A percentile compares a stretch with the other conserved stretches of the same genome.
Evolutionary conservation across 1,140 invertebrate species (phyloP).

Genomic region (Charaxes varanes): DNA sequence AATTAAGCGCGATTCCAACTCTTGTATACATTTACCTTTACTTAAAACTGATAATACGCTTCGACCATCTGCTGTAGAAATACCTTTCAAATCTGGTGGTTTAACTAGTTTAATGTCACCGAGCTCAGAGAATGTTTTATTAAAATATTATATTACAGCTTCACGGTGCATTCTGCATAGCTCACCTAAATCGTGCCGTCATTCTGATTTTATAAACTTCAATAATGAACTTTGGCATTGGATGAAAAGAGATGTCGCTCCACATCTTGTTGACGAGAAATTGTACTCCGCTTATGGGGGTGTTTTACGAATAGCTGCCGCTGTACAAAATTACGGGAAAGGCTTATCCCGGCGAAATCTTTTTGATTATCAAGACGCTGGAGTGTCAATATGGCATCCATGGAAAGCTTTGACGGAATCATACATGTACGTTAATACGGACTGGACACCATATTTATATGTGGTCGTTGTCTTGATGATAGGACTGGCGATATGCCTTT

Average conservation of each 20-base stretch:
- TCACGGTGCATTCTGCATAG: conserved; percentile 51
- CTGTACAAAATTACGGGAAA: conserved; percentile 70
- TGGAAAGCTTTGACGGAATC: conserved; percentile 39
- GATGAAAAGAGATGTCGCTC: conserved; percentile 74
- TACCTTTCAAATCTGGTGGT: conserved; percentile 67
- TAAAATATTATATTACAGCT: conserved; percentile 75
- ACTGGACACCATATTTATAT: conserved; percentile 42
- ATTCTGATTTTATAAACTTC: conserved; percentile 67
- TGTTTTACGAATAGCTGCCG: conserved; percentile 73
- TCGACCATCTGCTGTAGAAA: conserved; percentile 60
- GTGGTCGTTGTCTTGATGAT: conserved; percentile 32
- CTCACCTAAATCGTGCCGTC: conserved; percentile 70
- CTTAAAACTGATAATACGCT: conserved; percentile 43
- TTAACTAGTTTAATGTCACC: conserved; percentile 73
- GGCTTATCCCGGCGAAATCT: conserved; percentile 48
- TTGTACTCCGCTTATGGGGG: conserved; percentile 78
- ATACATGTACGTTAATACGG: conserved; percentile 36
- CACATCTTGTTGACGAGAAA: conserved; percentile 75
- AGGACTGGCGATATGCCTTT: conserved; percentile 37
- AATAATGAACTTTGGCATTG: conserved; percentile 75
- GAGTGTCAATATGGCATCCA: conserved; percentile 36
- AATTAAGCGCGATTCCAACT: conserved; percentile 45
- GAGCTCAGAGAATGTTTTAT: conserved; percentile 70
- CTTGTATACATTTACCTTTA: conserved; percentile 49
- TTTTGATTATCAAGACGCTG: conserved; percentile 30